A percentile compares a stretch with the other conserved stretches of the same genome.
These are phyloP conservation scores for Onychomys leucogaster DNA, from an alignment of 2,797 vertebrate genomes.

Conservation along the genomic window DNA sequence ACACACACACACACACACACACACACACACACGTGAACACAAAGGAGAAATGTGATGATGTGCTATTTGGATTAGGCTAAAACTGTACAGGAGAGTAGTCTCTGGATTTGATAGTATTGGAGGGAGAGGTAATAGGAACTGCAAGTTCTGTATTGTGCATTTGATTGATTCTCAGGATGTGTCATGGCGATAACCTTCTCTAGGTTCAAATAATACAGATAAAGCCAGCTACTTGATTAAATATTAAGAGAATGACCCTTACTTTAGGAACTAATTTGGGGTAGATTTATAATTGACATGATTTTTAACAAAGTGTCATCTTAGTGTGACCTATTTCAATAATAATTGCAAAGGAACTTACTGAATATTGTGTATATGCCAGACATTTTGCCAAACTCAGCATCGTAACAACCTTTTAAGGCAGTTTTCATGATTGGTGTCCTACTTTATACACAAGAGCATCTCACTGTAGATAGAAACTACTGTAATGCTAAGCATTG, in stretches of 20 bases:
- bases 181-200: not conserved
- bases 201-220: not conserved
- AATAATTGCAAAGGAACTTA: not conserved
- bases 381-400: not conserved
- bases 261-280: not conserved
- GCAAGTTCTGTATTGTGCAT: not conserved
- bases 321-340: conserved; percentile 1
- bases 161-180: not conserved
- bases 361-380: not conserved
- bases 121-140: not conserved
- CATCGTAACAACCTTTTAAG: not conserved
- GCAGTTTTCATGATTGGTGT: not conserved
- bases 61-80: not conserved
- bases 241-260: conserved; percentile 2
- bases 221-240: not conserved
- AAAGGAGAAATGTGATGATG: not conserved
- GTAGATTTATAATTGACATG: not conserved
- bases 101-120: not conserved
- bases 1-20: not conserved
- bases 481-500: not conserved
- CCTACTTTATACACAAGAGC: not conserved
- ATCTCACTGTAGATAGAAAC: not conserved
- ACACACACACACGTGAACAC: not conserved
- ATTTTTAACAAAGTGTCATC: not conserved
- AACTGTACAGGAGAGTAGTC: not conserved